phyloP scores from a whole-genome alignment of 2,888 invertebrate genomes.

The Hyposoter dolosus region DNA sequence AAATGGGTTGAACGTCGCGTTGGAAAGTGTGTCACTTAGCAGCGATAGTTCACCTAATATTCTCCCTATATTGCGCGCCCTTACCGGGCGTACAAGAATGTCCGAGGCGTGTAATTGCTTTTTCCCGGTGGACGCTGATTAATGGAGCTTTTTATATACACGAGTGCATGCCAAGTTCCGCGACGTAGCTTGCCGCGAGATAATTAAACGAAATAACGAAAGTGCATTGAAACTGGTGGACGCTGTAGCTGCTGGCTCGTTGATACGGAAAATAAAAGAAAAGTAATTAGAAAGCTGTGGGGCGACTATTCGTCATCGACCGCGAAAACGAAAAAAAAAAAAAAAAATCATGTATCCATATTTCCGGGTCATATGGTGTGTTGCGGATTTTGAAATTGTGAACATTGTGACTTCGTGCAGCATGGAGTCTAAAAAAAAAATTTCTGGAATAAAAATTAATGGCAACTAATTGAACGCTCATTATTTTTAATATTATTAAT shows the following conservation, averaged over 20 bases:
- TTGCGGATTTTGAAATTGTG: background rate
- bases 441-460: background rate
- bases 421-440: background rate
- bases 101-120: conserved; percentile 69
- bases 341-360: background rate
- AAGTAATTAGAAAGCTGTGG: conserved; percentile 1
- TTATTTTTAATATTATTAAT: background rate
- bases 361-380: background rate
- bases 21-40: conserved; percentile 37
- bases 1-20: conserved; percentile 35
- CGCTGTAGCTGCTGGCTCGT: background rate
- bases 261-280: conserved; percentile 15
- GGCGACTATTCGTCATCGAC: background rate
- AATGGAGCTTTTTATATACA: conserved; percentile 65
- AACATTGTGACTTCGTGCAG: background rate
- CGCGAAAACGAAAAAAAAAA: background rate
- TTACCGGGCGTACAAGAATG: conserved; percentile 52
- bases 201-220: conserved; percentile 46
- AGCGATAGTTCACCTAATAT: conserved; percentile 49
- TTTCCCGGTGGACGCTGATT: conserved; percentile 68
- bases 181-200: conserved; percentile 31
- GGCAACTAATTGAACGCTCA: background rate
- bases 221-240: conserved; percentile 3
- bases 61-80: conserved; percentile 41
- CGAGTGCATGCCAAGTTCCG: background rate